Evolutionary conservation across 2,113 vertebrate species (phyloP).

Genomic region (Stegostoma tigrinum): DNA sequence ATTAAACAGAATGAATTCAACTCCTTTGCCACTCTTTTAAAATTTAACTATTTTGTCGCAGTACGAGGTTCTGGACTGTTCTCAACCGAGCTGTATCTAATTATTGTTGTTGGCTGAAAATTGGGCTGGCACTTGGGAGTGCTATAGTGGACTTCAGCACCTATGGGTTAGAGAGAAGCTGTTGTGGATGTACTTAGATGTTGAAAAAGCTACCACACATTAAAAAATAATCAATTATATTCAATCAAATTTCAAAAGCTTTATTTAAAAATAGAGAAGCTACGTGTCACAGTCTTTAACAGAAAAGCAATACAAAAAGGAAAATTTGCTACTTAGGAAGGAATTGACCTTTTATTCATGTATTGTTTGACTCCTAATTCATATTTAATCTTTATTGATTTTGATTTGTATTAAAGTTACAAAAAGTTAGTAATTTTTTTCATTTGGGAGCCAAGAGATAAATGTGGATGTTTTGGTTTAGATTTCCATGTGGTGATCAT

Average conservation of each 20-base stretch:
- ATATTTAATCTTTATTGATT: no score
- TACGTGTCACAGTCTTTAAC: not conserved
- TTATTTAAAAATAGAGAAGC: not conserved
- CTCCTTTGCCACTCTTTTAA: not conserved
- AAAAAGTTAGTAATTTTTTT: no score
- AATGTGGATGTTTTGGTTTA: no score
- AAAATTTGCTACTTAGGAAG: no score
- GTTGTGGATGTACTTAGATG: not conserved
- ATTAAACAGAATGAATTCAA: not conserved
- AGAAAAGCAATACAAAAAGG: no score
- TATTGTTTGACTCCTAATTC: no score
- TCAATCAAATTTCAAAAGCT: not conserved
- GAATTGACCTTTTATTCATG: no score
- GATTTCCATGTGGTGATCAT: no score
- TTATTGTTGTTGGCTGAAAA: not conserved
- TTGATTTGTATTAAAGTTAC: no score
- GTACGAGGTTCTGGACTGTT: not conserved
- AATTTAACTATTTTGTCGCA: not conserved
- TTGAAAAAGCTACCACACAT: not conserved
- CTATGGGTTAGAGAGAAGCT: not conserved
- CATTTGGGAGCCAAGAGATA: no score
- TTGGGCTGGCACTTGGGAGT: not conserved
- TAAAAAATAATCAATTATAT: not conserved
- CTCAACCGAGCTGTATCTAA: not conserved
- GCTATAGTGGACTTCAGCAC: not conserved